Conservation (phyloP, 2,888 invertebrate genomes). For the Leptogaster cylindrica region DNA sequence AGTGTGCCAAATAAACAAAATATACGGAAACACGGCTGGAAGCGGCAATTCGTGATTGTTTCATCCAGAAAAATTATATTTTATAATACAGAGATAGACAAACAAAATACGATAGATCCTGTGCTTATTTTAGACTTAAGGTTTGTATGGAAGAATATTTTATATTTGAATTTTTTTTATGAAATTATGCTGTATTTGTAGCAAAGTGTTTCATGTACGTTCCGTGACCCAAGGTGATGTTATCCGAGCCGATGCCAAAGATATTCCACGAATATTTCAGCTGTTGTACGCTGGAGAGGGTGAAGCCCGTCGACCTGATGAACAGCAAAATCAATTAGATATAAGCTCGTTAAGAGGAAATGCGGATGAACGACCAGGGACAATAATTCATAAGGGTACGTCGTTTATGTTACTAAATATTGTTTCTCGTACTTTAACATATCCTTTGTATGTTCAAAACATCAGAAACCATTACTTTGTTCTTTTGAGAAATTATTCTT, state of each 20-base stretch:
- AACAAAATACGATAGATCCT: constrained; percentile 88
- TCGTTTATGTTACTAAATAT: neutral
- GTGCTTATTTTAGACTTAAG: constrained; percentile 94
- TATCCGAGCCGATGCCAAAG: constrained; percentile 97
- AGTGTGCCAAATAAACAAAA: constrained; percentile 95
- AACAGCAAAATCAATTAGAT: constrained; percentile 66
- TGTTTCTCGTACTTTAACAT: neutral
- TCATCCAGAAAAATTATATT: constrained; percentile 97
- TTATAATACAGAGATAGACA: constrained; percentile 93
- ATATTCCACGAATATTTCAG: constrained; percentile 98
- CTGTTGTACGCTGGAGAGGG: constrained; percentile 97
- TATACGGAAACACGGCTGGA: constrained; percentile 94
- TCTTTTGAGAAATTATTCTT: no score
- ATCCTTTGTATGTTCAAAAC: neutral
- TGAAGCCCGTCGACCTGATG: constrained; percentile 82
- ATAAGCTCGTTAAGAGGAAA: constrained; percentile 64
- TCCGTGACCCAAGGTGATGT: constrained; percentile 99
- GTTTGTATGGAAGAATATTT: constrained; percentile 66
- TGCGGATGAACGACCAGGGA: constrained; percentile 60
- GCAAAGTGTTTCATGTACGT: constrained; percentile 98
- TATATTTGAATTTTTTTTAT: no score
- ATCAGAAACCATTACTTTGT: no score
- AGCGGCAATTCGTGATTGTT: constrained; percentile 95
- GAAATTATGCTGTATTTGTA: no score
- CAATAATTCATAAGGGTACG: constrained; percentile 61